Base-by-base conservation (phyloP, 1,140 invertebrate genomes). In the Conopomorpha cramerella region DNA sequence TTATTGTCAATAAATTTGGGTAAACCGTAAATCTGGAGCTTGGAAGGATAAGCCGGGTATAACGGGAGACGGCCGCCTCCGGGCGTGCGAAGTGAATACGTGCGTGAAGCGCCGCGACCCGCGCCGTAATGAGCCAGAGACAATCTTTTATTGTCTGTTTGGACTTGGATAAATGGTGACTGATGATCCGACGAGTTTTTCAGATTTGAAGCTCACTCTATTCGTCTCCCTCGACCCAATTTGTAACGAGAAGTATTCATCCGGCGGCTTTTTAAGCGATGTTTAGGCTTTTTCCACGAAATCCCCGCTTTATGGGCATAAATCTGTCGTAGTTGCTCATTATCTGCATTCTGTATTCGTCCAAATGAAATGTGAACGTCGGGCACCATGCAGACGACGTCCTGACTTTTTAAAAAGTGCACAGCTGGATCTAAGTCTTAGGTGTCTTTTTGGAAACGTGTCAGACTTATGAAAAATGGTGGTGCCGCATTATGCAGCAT, bases 91-190 rank as follows among this genome's bases (percentile, higher is more conserved):
- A 28, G 33, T 31, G 28, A n/a, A n/a, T n/a, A n/a, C n/a, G n/a
- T n/a, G n/a, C n/a, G n/a, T n/a, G n/a, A 19, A n/a, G 30, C 34
- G 34, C 34, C 35, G 40, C 35, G 29, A 30, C 43, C 40, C 41
- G 38, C 44, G 33, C 42, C 34, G 38, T 65, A 63, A 65, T 62
- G 53, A 65, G 55, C 48, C 41, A 47, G 44, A 57, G 51, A 64
- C 53, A 55, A 59, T 66, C 47, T 65, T 63, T 65, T 68, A 63
- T 57, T 64, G 55, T 66, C 55, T 51, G 50, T 49, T 55, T 51
- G 56, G 53, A 58, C 53, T 51, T 28, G 47, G 54, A 66, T 60
- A 66, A 66, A 64, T 70, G 64, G 62, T 66, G 60, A 66, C 56
- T 59, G 52, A 68, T 66, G 56, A 59, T 55, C 39, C 44, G 41